Percentiles rank a stretch among this genome's conserved stretches.
Conservation (phyloP, 2,888 invertebrate species). For the Ormyrus nitidulus region DNA sequence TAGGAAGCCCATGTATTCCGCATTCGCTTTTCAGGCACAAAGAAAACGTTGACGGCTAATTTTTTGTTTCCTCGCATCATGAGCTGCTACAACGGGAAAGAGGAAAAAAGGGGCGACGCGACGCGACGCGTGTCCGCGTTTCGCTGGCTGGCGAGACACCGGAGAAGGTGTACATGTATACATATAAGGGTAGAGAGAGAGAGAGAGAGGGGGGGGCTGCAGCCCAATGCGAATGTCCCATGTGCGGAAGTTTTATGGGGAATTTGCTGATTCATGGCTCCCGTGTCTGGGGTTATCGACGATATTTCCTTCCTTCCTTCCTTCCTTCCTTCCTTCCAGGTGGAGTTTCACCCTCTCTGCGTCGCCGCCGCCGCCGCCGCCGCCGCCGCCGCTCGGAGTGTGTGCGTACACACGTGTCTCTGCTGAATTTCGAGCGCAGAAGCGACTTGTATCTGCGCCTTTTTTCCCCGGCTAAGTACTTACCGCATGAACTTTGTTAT, state of each 20-base stretch:
- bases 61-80: too few relatives aligned
- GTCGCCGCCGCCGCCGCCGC: neutral
- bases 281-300: conserved; percentile 52
- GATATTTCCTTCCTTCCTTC: conserved; percentile 55
- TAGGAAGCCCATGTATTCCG: neutral
- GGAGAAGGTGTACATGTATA: conserved; percentile 24
- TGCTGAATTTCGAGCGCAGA: conserved; percentile 11
- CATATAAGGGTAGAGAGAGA: conserved; percentile 11
- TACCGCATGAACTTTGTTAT: conserved; percentile 45
- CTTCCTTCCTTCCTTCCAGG: conserved; percentile 52
- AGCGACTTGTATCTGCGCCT: neutral
- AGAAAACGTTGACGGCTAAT: too few relatives aligned
- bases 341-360: conserved; percentile 41
- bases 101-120: conserved; percentile 9
- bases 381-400: neutral
- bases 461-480: conserved; percentile 35
- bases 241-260: conserved; percentile 57
- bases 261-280: conserved; percentile 57
- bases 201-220: neutral
- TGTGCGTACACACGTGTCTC: neutral
- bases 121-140: conserved; percentile 30
- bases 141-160: neutral
- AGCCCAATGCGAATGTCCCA: conserved; percentile 49
- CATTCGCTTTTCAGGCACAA: too few relatives aligned
- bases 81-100: neutral